Conservation (phyloP, 2,113 vertebrate genomes). For the Struthidea cinerea region DNA sequence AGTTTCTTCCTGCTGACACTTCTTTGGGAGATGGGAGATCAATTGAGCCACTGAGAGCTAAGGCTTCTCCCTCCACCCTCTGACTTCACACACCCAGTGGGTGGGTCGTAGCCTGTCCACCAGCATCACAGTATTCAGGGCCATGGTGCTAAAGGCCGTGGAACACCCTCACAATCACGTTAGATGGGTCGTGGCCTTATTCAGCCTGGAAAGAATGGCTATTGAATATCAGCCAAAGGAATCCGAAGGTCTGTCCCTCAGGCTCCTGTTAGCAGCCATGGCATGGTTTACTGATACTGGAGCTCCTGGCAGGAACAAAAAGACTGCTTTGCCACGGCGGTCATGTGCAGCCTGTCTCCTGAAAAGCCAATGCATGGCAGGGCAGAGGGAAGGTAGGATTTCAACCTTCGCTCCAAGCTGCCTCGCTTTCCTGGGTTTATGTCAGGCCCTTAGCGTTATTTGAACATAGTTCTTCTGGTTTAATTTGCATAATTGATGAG, state of each 20-base stretch:
- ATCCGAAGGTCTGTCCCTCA: background rate
- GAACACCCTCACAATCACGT: background rate
- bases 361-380: background rate
- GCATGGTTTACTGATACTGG: background rate
- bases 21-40: background rate
- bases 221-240: background rate
- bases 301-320: background rate
- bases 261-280: background rate
- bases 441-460: conserved; percentile 45
- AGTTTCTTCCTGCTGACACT: background rate
- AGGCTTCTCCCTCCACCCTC: background rate
- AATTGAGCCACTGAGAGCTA: background rate
- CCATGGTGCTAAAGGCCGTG: background rate
- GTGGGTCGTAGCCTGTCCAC: background rate
- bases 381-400: background rate
- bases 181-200: background rate
- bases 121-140: background rate
- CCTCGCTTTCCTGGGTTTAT: conserved; percentile 54
- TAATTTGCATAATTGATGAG: conserved; percentile 74
- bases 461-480: conserved; percentile 66
- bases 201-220: background rate
- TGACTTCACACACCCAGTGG: rapidly evolving
- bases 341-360: background rate
- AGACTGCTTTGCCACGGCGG: background rate
- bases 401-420: conserved; percentile 20